Base-by-base conservation (phyloP, 2,113 vertebrate genomes). In the Chaetorhynchus papuensis region DNA sequence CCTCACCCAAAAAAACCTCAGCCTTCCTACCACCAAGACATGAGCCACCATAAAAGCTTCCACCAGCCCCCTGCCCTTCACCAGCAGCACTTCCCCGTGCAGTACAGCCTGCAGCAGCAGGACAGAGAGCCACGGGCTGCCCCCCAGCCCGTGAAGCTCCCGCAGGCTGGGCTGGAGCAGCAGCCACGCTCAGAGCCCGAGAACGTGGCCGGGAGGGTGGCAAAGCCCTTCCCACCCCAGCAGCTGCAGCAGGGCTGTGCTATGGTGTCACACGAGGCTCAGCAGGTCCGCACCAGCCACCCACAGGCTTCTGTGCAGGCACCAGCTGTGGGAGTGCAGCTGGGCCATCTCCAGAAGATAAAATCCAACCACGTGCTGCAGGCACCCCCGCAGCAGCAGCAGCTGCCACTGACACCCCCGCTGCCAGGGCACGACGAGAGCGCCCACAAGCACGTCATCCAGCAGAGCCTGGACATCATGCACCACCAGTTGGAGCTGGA, bases 401-500 rank as follows among this genome's bases (percentile, higher is more conserved):
- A 85, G 53, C 95, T 60, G 53, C 93, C 92, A 0, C 90, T 49
- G 6, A 49, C 81, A 6, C 89, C 66, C 0, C 93, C 94, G 1
- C 65, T 72, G 0, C 14, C 96, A 2, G 63, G 82, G 79, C 97
- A 97, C 12, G 94, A 85, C 0, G 98, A 98, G 65, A 95, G 82
- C 49, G 22, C 89, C 33, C 96, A 97, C 12, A 98, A 97, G 12
- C 96, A 98, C 71, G 96, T 97, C 83, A 94, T 97, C 61, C 97
- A 98, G 45, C 98, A 98, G 96, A 98, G 98, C 14, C 70, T 98
- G 93, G 98, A 97, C 90, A 90, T 98, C 94, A 98, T 97, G 97
- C 98, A 98, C 90, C 98, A 98, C 71, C 98, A 98, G 69, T 93
- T 98, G 64, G 98, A 98, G 75, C 94, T 98, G 89, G 98, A 98